Base-by-base conservation (phyloP, 2,113 vertebrate species). In the Cephalopholis sonnerati region DNA sequence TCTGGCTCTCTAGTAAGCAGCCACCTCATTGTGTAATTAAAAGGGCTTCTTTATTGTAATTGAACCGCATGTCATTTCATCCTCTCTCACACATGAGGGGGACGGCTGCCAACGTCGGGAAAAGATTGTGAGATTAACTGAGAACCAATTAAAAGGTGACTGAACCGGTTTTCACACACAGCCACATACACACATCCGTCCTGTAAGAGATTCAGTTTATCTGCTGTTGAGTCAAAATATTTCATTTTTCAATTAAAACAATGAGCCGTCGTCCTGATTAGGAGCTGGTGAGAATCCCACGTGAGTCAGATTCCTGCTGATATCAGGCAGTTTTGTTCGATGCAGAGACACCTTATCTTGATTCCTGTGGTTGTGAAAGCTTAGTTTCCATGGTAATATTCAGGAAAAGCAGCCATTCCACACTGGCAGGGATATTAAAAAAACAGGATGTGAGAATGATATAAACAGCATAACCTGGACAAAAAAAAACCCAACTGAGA, bases 11-110 rank as follows among this genome's bases (percentile, higher is more conserved):
- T 54, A 66, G 57, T 77, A 83, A 91, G 78, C 79, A 67, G 81
- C 77, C 74, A 77, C 81, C 85, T 84, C 85, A 80, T 83, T 74
- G 83, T 87, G 82, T 88, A 87, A 92, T 94, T 93, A 91, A 91
- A 91, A 88, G 67, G 70, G 64, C 78, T 86, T 82, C 75, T 82
- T 87, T 85, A 79, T 88, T 89, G 79, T 83, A 92, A 92, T 91
- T 87, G 89, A 90, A 86, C 77, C 24, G 20, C 86, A 72, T 85
- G 89, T 85, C 76, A 79, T 80, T 87, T 79, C 67, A 81, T 64
- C 74, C 57, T 59, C 76, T 20, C 62, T 55, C 68, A 62, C 65
- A 67, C 67, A 81, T 17, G 44, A 84, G 71, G 36, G 29, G 29
- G 59, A 65, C 18, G 24, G 63, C 64, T 82, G 86, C 65, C 78